Conservation (phyloP, 1,140 invertebrate species). For the Hormaphis cornu region DNA sequence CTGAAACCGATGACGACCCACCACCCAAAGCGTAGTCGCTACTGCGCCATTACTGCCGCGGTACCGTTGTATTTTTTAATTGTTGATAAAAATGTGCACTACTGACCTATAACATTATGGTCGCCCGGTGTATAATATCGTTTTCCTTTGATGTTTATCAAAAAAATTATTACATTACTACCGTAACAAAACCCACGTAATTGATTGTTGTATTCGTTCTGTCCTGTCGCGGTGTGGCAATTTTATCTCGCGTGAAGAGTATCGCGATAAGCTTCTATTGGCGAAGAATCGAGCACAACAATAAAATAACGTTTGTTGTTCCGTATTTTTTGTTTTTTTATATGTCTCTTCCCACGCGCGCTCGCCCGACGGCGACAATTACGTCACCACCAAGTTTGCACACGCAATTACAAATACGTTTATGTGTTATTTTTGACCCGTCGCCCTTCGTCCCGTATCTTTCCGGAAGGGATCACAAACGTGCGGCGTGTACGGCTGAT, state of each 20-base stretch:
- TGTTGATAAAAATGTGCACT: too few species aligned
- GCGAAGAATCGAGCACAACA: constrained; percentile 14
- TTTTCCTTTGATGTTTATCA: too few species aligned
- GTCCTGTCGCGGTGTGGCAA: too few species aligned
- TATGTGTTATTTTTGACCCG: constrained; percentile 3
- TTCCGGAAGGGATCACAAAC: not conserved
- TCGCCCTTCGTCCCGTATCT: too few species aligned
- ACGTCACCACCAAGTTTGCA: not conserved
- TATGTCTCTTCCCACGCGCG: constrained; percentile 3
- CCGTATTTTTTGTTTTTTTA: not conserved
- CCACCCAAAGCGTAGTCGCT: too few species aligned
- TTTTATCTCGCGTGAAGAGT: not conserved
- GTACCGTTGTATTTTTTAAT: too few species aligned
- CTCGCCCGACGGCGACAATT: not conserved
- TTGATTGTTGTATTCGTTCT: not conserved
- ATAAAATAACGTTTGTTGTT: constrained; percentile 29
- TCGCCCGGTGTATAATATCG: too few species aligned
- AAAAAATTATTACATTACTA: too few species aligned
- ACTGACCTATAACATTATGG: too few species aligned
- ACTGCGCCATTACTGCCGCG: too few species aligned
- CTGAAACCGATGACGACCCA: too few species aligned
- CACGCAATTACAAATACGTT: not conserved
- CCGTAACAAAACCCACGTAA: not conserved
- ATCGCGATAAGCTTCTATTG: not conserved
- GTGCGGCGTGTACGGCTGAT: not conserved